A percentile compares a stretch with the other conserved stretches of the same genome.
These are phyloP conservation scores for Drosophila saltans DNA, from an alignment of 1,140 invertebrate species.

Conservation along the genomic window DNA sequence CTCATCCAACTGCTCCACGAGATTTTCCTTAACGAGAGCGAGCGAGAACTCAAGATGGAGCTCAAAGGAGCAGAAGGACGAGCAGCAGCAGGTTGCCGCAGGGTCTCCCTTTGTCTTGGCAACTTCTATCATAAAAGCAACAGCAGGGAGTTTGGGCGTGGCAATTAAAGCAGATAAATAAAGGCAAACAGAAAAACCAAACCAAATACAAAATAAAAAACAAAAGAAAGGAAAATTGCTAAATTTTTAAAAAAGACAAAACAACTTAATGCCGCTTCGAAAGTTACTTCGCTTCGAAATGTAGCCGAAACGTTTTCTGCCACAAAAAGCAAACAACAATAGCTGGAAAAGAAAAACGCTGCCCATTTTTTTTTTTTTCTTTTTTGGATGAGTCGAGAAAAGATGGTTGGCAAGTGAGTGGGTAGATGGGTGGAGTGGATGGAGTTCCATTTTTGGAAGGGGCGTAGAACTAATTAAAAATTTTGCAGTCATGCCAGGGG, in stretches of 20 bases:
- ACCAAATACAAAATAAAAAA: slow-evolving; percentile 69
- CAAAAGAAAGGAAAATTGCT: slow-evolving; percentile 62
- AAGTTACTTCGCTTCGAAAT: slow-evolving; percentile 36
- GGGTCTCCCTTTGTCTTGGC: slow-evolving; percentile 42
- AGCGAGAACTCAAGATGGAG: neutral
- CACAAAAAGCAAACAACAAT: slow-evolving; percentile 27
- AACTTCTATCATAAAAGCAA: slow-evolving; percentile 4
- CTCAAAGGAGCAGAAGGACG: neutral
- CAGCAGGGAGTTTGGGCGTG: slow-evolving; percentile 15
- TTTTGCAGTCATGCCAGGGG: slow-evolving; percentile 74
- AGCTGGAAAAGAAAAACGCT: slow-evolving; percentile 6
- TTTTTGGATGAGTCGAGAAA: too few relatives aligned
- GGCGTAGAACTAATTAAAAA: slow-evolving; percentile 74
- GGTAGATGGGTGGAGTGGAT: slow-evolving; percentile 4
- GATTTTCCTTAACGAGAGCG: neutral
- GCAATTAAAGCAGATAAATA: slow-evolving; percentile 80
- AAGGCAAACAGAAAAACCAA: slow-evolving; percentile 63
- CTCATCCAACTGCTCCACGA: neutral
- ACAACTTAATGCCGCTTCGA: slow-evolving; percentile 65
- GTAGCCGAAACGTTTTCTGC: neutral
- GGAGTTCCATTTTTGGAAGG: too few relatives aligned
- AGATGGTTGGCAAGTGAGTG: neutral
- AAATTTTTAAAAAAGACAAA: slow-evolving; percentile 64
- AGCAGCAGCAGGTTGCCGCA: slow-evolving; percentile 41
- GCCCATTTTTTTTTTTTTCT: neutral